These are phyloP conservation scores for Rhabdophis nuchalis DNA, from an alignment of 2,797 vertebrate species.

Conservation along the genomic window DNA sequence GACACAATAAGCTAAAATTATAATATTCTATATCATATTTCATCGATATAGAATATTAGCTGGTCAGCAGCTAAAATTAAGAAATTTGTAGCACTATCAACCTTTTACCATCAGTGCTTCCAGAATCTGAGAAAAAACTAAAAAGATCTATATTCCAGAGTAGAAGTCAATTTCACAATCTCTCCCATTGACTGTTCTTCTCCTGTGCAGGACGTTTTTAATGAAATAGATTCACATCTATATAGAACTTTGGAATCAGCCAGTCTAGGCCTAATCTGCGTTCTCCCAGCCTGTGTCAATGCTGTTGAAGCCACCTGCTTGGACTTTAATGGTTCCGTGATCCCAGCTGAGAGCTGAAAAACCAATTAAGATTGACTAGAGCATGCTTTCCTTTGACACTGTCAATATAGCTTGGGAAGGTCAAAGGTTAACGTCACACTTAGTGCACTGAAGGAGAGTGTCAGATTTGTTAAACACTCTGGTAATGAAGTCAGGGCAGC, in stretches of 20 bases:
- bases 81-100: neutral
- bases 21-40: neutral
- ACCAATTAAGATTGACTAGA: slow-evolving; percentile 50
- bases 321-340: slow-evolving; percentile 16
- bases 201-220: neutral
- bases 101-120: neutral
- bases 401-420: slow-evolving; percentile 15
- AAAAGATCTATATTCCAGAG: neutral
- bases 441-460: slow-evolving; percentile 44
- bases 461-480: slow-evolving; percentile 47
- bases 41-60: neutral
- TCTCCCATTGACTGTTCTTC: neutral
- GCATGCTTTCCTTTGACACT: slow-evolving; percentile 23
- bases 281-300: neutral
- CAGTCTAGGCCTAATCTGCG: neutral
- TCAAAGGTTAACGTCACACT: slow-evolving; percentile 51
- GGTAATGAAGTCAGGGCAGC: slow-evolving; percentile 57
- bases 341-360: slow-evolving; percentile 34
- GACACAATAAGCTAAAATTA: neutral
- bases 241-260: neutral
- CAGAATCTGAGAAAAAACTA: neutral
- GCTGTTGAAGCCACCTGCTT: neutral
- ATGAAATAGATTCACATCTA: neutral
- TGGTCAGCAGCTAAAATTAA: neutral
- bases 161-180: neutral